phyloP scores from a whole-genome alignment of 2,888 invertebrate species.

The Meghimatium bilineatum region DNA sequence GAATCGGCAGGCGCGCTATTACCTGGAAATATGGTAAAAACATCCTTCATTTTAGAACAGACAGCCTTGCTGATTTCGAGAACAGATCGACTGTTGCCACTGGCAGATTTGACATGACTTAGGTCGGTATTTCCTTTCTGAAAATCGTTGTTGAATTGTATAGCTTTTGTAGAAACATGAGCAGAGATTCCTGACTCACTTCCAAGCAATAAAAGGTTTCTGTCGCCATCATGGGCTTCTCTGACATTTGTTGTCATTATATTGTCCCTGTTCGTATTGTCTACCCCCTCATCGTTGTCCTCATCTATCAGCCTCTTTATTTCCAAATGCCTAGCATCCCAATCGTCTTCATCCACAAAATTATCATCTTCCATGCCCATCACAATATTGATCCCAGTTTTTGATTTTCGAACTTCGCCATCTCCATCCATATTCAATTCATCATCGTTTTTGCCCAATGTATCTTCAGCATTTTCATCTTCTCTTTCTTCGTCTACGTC shows the following conservation, averaged over 20 bases:
- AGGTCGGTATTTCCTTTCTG: background rate
- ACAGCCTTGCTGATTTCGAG: constrained; percentile 44
- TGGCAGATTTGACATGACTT: background rate
- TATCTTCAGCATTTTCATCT: background rate
- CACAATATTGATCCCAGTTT: background rate
- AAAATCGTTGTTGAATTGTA: background rate
- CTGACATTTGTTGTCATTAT: background rate
- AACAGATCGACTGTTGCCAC: constrained; percentile 5
- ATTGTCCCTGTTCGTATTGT: background rate
- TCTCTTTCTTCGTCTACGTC: constrained; percentile 8
- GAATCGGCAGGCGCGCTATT: background rate
- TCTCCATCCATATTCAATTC: background rate
- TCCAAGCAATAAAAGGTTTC: background rate
- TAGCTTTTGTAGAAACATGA: background rate
- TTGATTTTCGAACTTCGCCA: background rate
- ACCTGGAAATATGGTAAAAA: constrained; percentile 26
- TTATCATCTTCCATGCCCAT: background rate
- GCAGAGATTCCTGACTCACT: background rate
- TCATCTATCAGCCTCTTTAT: background rate
- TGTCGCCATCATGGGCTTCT: background rate
- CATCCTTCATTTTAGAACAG: constrained; percentile 43
- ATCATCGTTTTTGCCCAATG: background rate
- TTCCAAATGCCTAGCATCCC: constrained; percentile 40
- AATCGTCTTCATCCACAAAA: constrained; percentile 23
- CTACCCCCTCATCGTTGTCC: background rate